Conservation (phyloP, 2,888 invertebrate genomes). For the Anarsia innoxiella region DNA sequence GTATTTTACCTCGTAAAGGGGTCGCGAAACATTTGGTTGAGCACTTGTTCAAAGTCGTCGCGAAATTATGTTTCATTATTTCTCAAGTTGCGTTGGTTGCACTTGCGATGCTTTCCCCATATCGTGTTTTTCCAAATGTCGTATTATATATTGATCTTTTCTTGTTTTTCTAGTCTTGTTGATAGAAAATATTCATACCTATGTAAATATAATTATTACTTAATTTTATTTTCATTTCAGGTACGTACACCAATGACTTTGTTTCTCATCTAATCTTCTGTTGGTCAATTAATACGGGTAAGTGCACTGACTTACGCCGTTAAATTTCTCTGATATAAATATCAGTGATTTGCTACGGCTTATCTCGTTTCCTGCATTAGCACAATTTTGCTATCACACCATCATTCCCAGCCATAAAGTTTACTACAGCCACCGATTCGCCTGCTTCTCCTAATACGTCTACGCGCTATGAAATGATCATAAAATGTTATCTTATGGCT, state of each 20-base stretch:
- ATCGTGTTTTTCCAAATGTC: too few relatives aligned
- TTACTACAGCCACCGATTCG: conserved; percentile 21
- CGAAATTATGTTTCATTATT: too few relatives aligned
- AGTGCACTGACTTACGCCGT: conserved; percentile 6
- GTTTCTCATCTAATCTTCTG: too few relatives aligned
- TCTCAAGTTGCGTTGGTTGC: too few relatives aligned
- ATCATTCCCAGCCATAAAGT: conserved; percentile 10
- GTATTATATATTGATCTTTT: too few relatives aligned
- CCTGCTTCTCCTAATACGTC: conserved; percentile 29
- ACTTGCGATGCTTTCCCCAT: too few relatives aligned
- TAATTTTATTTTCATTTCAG: conserved; percentile 10
- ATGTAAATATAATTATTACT: background rate
- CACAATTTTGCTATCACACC: conserved; percentile 11
- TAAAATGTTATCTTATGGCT: conserved; percentile 13
- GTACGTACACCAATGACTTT: conserved; percentile 7
- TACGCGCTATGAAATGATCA: conserved; percentile 18
- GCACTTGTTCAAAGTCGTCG: too few relatives aligned
- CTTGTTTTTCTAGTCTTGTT: too few relatives aligned
- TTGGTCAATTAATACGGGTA: too few relatives aligned
- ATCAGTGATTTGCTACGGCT: conserved; percentile 6
- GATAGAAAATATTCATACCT: too few relatives aligned
- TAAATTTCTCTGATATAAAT: conserved; percentile 4
- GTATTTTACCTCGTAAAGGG: too few relatives aligned
- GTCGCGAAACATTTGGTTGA: too few relatives aligned
- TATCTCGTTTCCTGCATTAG: conserved; percentile 13